Base-by-base conservation (phyloP, 2,113 vertebrate species). In the Ictalurus furcatus region DNA sequence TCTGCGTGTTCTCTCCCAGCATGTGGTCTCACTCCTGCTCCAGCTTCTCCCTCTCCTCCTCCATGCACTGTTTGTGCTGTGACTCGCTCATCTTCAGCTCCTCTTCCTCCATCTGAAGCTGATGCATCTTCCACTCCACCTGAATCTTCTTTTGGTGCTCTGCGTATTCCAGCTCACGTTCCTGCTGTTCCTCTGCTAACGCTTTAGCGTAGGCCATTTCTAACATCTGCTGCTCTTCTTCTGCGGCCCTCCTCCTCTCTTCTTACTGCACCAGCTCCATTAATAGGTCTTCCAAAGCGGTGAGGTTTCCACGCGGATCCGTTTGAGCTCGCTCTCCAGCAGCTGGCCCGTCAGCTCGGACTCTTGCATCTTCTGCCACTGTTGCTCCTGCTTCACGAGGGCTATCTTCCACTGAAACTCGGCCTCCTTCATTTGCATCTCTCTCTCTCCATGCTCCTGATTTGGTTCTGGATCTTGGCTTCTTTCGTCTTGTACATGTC, bases 401-500 rank as follows among this genome's bases (percentile, higher is more conserved):
- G 34, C 17, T 23, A 84, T 13, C 59, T 84, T 84, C 82, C 82
- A 65, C 54, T 56, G 61, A 63, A 67, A 40, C 52, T 82, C 79
- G 0, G 63, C 87, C 17, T 88, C 80, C 37, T 37, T 88, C 52
- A 14, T 11, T 59, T 73, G 80, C 30, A 73, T 84, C 54, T 84
- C 54, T 65, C 54, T 65, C 40, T 85, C 83, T 85, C 40, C 7
- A 65, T 6, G 6, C 40, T 85, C 28, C 6, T 67, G 30, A 71
- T 82, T 83, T 88, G 37, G 16, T 30, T 23, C 16, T 74, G 52
- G 37, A 74, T 58, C 71, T 89, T 83, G 4, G n/a, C 71, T 37
- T 89, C 88, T 85, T 37, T 89, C 40, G 48, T 65, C 58, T 85
- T 89, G 65, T 85, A 89, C 11, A 1, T 54, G 5, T 71, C 74